Conservation (phyloP, 2,888 invertebrate species). For the Phortica magna region DNA sequence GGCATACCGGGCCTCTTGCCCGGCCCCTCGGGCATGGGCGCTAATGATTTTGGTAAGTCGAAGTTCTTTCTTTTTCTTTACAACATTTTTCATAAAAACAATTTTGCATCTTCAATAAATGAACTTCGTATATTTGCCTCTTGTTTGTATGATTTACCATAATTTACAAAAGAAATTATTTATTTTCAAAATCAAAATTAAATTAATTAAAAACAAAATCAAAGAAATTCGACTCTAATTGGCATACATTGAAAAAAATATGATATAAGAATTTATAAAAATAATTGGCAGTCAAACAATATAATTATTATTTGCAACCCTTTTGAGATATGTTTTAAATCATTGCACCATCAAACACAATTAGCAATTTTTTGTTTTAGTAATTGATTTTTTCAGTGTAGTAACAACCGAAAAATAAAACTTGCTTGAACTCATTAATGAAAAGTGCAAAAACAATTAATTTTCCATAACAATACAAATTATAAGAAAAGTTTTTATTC, state of each 20-base stretch:
- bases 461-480: not conserved
- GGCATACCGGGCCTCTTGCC: conserved; percentile 88
- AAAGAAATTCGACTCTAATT: not conserved
- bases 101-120: conserved; percentile 48
- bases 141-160: conserved; percentile 60
- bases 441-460: not conserved
- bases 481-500: not conserved
- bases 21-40: conserved; percentile 90
- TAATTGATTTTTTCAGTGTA: not conserved
- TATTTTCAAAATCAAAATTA: not conserved
- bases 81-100: conserved; percentile 4
- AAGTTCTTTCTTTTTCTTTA: not conserved
- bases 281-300: not conserved
- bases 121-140: conserved; percentile 57
- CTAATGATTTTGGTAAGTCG: conserved; percentile 90
- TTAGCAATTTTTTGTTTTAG: conserved; percentile 19
- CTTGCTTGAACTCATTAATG: not conserved
- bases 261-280: not conserved
- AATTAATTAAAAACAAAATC: not conserved
- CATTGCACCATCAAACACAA: conserved; percentile 1
- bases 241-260: conserved; percentile 3
- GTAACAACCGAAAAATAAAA: conserved; percentile 11
- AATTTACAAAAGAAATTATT: not conserved
- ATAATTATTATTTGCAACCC: conserved; percentile 28
- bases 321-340: conserved; percentile 3